These are phyloP conservation scores for Coenobita brevimanus DNA, from an alignment of 1,140 invertebrate genomes.

Conservation along the genomic window DNA sequence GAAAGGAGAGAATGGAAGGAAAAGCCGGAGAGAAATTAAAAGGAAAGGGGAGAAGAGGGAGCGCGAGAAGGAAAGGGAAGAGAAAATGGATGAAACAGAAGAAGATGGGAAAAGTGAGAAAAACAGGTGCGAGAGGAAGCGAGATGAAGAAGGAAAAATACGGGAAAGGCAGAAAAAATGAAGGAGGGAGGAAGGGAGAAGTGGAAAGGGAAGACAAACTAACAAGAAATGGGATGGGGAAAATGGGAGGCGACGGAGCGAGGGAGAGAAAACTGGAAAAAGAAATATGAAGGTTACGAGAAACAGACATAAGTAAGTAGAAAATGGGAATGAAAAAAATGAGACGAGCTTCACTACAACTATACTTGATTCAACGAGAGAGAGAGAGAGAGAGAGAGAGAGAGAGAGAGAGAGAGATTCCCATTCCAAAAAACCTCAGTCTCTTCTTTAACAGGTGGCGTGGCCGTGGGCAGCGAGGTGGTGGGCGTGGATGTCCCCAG, in stretches of 20 bases:
- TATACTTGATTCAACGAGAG: background rate
- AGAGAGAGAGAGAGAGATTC: no score
- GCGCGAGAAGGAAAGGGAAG: background rate
- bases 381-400: background rate
- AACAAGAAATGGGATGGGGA: background rate
- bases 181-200: background rate
- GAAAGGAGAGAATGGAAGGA: background rate
- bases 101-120: background rate
- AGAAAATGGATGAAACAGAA: background rate
- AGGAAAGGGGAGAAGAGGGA: background rate
- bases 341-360: background rate
- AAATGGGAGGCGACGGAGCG: background rate
- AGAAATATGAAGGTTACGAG: background rate
- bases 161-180: background rate
- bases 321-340: background rate
- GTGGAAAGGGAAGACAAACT: background rate
- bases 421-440: no score
- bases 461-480: no score
- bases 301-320: background rate
- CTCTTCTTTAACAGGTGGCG: no score
- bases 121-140: background rate
- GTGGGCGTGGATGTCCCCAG: no score
- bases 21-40: background rate
- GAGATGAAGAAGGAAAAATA: background rate
- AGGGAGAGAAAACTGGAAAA: background rate